Conservation (phyloP, 2,888 invertebrate species). For the Podabrus alpinus region DNA sequence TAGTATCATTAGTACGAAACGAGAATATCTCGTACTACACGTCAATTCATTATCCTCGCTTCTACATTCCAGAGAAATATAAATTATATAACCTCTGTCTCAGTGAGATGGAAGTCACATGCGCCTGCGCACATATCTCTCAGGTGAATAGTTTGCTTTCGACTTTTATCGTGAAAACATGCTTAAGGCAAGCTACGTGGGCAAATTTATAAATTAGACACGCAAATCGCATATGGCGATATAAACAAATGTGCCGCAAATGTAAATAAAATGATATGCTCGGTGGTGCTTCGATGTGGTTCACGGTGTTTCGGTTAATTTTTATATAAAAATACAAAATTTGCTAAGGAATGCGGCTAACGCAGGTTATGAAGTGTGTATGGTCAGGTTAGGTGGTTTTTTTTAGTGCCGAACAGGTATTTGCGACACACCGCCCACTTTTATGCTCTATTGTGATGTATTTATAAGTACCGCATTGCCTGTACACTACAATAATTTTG, state of each 20-base stretch:
- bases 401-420: constrained; percentile 22
- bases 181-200: constrained; percentile 42
- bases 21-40: not conserved
- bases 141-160: constrained; percentile 44
- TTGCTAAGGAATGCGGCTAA: constrained; percentile 33
- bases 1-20: not conserved
- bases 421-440: constrained; percentile 27
- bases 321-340: constrained; percentile 28
- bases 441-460: constrained; percentile 12
- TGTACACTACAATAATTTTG: constrained; percentile 8
- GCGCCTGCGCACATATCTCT: constrained; percentile 37
- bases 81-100: constrained; percentile 27
- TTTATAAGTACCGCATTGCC: constrained; percentile 31
- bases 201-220: constrained; percentile 34
- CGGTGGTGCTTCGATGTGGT: constrained; percentile 30
- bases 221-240: constrained; percentile 44
- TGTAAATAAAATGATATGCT: constrained; percentile 32
- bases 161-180: constrained; percentile 40
- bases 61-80: constrained; percentile 13
- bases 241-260: constrained; percentile 42
- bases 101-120: constrained; percentile 24
- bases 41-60: not conserved
- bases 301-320: constrained; percentile 32
- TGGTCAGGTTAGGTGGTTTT: constrained; percentile 32
- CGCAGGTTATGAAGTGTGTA: constrained; percentile 31